Evolutionary conservation across 2,888 invertebrate genomes (phyloP).

Genomic region (Vanessa cardui): DNA sequence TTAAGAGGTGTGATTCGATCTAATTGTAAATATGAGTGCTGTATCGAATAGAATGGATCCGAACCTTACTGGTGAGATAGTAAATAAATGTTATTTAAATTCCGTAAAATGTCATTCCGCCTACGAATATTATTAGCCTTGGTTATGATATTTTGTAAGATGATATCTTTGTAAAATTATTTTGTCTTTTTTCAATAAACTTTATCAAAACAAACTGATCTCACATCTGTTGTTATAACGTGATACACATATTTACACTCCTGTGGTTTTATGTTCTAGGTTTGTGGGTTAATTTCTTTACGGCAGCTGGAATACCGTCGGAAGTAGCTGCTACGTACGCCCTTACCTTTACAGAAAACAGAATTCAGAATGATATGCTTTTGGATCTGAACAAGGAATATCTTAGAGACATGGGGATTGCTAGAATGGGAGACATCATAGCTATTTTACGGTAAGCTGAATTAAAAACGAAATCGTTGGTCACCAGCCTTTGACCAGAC

Average conservation of each 20-base stretch:
- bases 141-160: conserved; percentile 4
- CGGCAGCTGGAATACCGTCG: conserved; percentile 91
- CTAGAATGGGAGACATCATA: conserved; percentile 87
- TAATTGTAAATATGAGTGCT: conserved; percentile 44
- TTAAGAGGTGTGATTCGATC: conserved; percentile 32
- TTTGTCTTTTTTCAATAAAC: not conserved
- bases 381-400: conserved; percentile 93
- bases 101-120: conserved; percentile 6
- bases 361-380: conserved; percentile 93
- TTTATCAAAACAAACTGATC: not conserved
- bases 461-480: not conserved
- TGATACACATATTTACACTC: conserved; percentile 5
- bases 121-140: conserved; percentile 16
- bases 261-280: conserved; percentile 59
- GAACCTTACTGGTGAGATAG: conserved; percentile 61
- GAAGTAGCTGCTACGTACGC: conserved; percentile 92
- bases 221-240: no score
- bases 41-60: conserved; percentile 62
- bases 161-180: not conserved
- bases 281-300: conserved; percentile 94
- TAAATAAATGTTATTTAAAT: not conserved
- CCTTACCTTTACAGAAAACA: conserved; percentile 92
- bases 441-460: conserved; percentile 84
- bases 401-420: conserved; percentile 93
- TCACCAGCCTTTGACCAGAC: no score